Evolutionary conservation across 2,113 vertebrate genomes (phyloP).

Genomic region (Brachypteracias leptosomus): DNA sequence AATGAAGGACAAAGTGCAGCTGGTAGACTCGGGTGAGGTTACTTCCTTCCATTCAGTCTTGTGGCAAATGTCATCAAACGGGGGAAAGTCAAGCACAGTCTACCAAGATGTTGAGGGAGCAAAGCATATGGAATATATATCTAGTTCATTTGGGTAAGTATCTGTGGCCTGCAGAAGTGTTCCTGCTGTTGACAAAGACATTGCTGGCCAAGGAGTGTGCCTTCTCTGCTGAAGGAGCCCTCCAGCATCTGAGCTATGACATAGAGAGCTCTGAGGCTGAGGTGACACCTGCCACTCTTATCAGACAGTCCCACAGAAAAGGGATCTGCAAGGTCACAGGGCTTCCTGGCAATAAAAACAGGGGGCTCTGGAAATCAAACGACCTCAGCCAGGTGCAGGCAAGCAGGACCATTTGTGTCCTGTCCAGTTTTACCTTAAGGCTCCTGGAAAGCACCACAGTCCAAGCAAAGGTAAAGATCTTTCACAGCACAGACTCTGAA

Average conservation of each 20-base stretch:
- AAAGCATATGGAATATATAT: neutral
- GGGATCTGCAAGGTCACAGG: neutral
- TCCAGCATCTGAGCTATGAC: neutral
- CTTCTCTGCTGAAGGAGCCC: neutral
- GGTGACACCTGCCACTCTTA: neutral
- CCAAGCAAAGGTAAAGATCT: neutral
- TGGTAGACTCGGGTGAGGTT: neutral
- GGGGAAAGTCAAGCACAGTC: neutral
- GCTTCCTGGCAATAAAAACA: neutral
- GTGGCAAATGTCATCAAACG: neutral
- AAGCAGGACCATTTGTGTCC: neutral
- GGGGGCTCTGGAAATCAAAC: neutral
- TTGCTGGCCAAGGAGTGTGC: neutral
- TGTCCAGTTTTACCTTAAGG: neutral
- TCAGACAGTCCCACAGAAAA: neutral
- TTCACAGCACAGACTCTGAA: neutral
- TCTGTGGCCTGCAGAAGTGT: neutral
- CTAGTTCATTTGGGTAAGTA: neutral
- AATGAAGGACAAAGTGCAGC: neutral
- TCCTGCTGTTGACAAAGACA: neutral
- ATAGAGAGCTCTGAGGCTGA: neutral
- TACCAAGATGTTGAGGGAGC: neutral
- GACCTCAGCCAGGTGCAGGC: neutral
- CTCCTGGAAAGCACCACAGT: neutral
- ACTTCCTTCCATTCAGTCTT: conserved; percentile 21